Conservation (phyloP, 2,888 invertebrate genomes). For the Dryadula phaetusa region DNA sequence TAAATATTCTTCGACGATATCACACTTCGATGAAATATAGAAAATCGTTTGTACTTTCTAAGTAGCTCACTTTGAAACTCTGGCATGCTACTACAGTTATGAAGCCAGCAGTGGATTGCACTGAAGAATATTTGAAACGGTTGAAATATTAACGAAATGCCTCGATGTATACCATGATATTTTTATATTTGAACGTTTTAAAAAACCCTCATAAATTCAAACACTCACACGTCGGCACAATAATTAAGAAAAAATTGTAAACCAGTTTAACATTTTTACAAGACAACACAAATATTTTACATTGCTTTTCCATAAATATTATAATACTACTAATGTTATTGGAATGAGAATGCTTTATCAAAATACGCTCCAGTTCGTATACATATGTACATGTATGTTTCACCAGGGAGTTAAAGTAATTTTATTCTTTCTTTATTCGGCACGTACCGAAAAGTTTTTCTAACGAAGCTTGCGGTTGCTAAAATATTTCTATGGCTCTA, state of each 20-base stretch:
- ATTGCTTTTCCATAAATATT: background rate
- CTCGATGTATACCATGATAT: background rate
- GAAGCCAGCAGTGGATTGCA: conserved; percentile 8
- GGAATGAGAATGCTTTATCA: background rate
- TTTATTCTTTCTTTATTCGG: conserved; percentile 6
- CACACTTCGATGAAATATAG: conserved; percentile 13
- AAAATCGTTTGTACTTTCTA: conserved; percentile 8
- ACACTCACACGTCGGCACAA: too few species aligned
- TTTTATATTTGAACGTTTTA: background rate
- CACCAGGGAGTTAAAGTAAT: background rate
- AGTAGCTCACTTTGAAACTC: conserved; percentile 6
- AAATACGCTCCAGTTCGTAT: background rate
- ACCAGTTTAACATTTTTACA: too few species aligned
- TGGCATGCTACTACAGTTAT: conserved; percentile 14
- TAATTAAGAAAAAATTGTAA: too few species aligned
- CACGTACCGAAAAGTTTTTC: background rate
- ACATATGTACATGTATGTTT: background rate
- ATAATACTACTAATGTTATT: background rate
- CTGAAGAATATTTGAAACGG: conserved; percentile 23
- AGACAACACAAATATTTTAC: too few species aligned
- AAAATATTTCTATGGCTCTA: background rate
- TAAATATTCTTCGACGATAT: conserved; percentile 9
- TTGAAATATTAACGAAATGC: conserved; percentile 14
- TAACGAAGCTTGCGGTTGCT: background rate
- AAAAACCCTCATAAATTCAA: too few species aligned